Base-by-base conservation (phyloP, 2,113 vertebrate species). In the Benitochromis conjunctus region DNA sequence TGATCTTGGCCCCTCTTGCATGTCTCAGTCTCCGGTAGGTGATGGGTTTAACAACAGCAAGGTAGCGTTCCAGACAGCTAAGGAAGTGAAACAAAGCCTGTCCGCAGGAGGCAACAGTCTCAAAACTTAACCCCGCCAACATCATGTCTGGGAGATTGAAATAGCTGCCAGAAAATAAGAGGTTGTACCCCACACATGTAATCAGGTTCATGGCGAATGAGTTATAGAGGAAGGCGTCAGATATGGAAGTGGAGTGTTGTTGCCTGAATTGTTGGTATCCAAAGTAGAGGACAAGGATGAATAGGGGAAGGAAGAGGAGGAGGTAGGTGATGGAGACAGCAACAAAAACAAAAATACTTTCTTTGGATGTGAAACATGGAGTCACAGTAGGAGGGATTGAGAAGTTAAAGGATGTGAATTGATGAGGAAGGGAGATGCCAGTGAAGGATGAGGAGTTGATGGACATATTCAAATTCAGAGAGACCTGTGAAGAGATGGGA, bases 21-120 rank as follows among this genome's bases (percentile, higher is more conserved):
- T 26, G 36, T 12, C 4, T 89, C 34, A 91, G 29, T 3, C 56
- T 7, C 78, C 71, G 2, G 81, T 89, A 91, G 36, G 38, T 21
- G 46, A 91, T 7, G 4, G 86, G 90, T 21, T 85, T 74, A 26
- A 84, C 84, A 0, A 83, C 54, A 5, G 86, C 82, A 26, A 91
- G 48, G 84, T 89, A 91, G 14, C 82, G 41, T 13, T 91, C 90
- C 64, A 69, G 34, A 11, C 82, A 89, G 79, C 82, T 84, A 2
- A 88, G 69, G 21, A 74, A 16, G 16, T 74, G 64, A 2, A 82
- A 7, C 18, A 24, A 6, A 4, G 26, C 9, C 21, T 46, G n/a
- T n/a, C 53, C 64, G 4, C 9, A 16, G 14, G 5, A 26, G 9
- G 14, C 18, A n/a, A 31, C 14, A 5, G 56, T 26, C 74, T 48